Conservation (phyloP, 1,140 invertebrate genomes). For the Scaptomyza montana region DNA sequence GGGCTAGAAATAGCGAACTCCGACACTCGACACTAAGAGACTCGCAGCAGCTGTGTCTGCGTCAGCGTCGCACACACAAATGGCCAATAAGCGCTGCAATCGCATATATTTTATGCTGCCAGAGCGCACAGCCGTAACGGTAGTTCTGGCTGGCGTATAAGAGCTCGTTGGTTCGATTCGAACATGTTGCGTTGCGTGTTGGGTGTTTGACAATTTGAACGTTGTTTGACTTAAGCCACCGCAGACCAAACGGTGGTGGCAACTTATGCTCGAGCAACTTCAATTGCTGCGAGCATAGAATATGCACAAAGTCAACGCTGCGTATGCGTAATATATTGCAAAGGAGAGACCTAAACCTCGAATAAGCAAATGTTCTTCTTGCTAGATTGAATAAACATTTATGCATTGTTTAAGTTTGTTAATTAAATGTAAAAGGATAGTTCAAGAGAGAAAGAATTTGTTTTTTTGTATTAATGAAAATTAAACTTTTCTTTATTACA, state of each 20-base stretch:
- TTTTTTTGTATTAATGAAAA: no score
- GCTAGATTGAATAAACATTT: constrained; percentile 13
- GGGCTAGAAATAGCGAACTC: constrained; percentile 13
- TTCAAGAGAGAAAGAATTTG: no score
- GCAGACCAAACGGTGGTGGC: not conserved
- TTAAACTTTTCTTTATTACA: no score
- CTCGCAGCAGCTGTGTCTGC: constrained; percentile 27
- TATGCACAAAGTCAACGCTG: constrained; percentile 22
- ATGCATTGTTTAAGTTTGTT: not conserved
- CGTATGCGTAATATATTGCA: constrained; percentile 44
- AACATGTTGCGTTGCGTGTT: constrained; percentile 19
- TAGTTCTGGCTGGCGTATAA: constrained; percentile 32
- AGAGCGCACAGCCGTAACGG: constrained; percentile 18
- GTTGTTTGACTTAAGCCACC: constrained; percentile 22
- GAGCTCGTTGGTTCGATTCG: constrained; percentile 16
- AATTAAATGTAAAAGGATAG: not conserved
- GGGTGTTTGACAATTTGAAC: constrained; percentile 11
- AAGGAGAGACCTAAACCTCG: not conserved
- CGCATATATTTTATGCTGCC: constrained; percentile 74
- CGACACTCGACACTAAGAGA: constrained; percentile 7
- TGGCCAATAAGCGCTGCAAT: constrained; percentile 63
- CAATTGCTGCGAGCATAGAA: not conserved
- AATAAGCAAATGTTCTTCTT: not conserved
- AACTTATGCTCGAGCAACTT: constrained; percentile 1
- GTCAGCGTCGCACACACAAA: constrained; percentile 70